phyloP scores from a whole-genome alignment of 2,797 vertebrate genomes.

The Cyprinodon diabolis region DNA sequence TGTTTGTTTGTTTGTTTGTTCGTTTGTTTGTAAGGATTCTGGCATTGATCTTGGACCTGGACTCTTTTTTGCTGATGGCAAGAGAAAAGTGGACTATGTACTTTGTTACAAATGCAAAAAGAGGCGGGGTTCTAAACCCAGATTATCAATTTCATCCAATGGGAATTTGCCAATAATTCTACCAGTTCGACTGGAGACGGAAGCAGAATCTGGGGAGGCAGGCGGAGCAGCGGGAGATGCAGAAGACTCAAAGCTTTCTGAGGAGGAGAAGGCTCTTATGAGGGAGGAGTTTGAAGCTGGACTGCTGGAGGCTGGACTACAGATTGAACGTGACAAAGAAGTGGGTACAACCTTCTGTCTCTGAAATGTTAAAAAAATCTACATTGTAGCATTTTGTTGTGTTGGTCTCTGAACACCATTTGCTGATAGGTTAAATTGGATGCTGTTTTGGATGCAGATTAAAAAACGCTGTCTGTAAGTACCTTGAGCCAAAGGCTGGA shows the following conservation, averaged over 20 bases:
- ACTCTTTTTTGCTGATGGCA: slow-evolving; percentile 88
- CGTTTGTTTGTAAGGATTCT: slow-evolving; percentile 63
- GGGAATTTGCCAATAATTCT: slow-evolving; percentile 74
- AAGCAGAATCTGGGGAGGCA: slow-evolving; percentile 58
- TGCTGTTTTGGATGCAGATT: slow-evolving; percentile 67
- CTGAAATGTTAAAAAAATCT: neutral
- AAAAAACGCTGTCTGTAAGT: slow-evolving; percentile 56
- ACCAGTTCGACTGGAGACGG: slow-evolving; percentile 45
- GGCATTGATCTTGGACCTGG: slow-evolving; percentile 77
- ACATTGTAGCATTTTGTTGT: neutral
- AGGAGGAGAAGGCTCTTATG: slow-evolving; percentile 86
- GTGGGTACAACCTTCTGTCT: slow-evolving; percentile 72
- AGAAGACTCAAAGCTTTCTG: slow-evolving; percentile 81
- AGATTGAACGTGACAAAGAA: slow-evolving; percentile 92
- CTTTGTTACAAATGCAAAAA: slow-evolving; percentile 90
- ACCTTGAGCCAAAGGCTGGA: slow-evolving; percentile 69
- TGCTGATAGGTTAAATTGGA: slow-evolving; percentile 40
- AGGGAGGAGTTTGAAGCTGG: slow-evolving; percentile 91
- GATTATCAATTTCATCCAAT: slow-evolving; percentile 81
- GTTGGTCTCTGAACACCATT: neutral
- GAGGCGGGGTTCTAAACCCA: slow-evolving; percentile 63
- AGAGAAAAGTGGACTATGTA: slow-evolving; percentile 93
- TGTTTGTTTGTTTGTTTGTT: slow-evolving; percentile 27
- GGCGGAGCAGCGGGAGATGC: slow-evolving; percentile 65
- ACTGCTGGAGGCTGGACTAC: slow-evolving; percentile 88